Evolutionary conservation across 2,888 invertebrate genomes (phyloP), one percentile per base, ranked within the genome.

Genomic region (Notodonta dromedarius): DNA sequence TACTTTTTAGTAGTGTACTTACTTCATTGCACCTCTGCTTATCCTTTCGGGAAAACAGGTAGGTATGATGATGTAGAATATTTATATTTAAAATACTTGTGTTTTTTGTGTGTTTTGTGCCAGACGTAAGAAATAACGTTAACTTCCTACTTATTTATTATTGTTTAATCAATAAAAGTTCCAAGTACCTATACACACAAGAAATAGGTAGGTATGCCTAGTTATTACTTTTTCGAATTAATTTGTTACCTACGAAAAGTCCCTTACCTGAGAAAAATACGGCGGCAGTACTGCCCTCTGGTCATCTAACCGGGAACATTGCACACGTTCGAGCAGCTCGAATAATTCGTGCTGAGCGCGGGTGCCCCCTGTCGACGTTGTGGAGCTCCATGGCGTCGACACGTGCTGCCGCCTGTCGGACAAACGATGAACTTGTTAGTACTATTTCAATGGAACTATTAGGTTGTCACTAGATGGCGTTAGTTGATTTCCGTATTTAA

Each of bases 271-370:
- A 88, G 96, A 96, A 93, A 97, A 97, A 93, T 97, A 97, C 58
- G 97, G 96, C 73, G 99, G 98, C 84, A 99, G 94, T 79, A 98
- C 98, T 90, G 99, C 99, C 93, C 99, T 96, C 94, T 99, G 99
- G 94, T 99, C 99, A 88, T 99, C 98, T 84, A 99, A 94, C 68
- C 99, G 96, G 77, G 98, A 98, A 94, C 98, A 97, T 92, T 99
- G 99, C 76, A 98, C 97, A 84, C 97, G 96, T 91, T 99, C 98
- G 85, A 99, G 94, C 80, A 99, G 94, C 89, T 98, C 98, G 90
- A 99, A 98, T 77, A 99, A 95, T 91, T 98, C 98, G 87, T 96
- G 95, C 73, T 94, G 94, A 61, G 94, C 93, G 67, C 94, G 91
- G 90, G 94, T 81, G 93, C 94, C 87, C 70, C 92, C 91, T 87